Evolutionary conservation across 2,113 vertebrate species (phyloP).

Genomic region (Fulmarus glacialis): DNA sequence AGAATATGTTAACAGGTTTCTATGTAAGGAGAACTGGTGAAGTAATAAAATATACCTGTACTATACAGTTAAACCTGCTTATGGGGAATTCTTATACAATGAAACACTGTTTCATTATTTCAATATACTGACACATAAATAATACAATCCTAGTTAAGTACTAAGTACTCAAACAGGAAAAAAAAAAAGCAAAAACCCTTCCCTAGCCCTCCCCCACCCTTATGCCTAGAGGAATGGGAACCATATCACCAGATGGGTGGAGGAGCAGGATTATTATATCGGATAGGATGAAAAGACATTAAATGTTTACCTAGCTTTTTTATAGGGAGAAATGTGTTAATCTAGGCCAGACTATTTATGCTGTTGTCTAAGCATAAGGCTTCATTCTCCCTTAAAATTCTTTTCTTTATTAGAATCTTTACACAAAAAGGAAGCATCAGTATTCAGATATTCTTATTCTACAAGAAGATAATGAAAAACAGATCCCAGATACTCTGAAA

Average conservation of each 20-base stretch:
- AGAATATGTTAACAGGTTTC: conserved; percentile 50
- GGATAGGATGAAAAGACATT: background rate
- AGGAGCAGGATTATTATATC: background rate
- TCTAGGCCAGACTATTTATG: background rate
- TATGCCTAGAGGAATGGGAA: background rate
- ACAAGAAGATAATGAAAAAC: background rate
- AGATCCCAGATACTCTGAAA: background rate
- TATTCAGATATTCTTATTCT: background rate
- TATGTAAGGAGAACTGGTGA: conserved; percentile 10
- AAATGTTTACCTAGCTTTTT: background rate
- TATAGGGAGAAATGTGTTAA: background rate
- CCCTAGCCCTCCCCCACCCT: background rate
- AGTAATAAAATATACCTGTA: conserved; percentile 47
- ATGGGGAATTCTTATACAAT: background rate
- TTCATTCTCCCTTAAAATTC: background rate
- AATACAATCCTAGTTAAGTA: background rate
- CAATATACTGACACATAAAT: background rate
- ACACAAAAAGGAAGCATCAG: background rate
- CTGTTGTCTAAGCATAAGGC: background rate
- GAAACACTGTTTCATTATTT: background rate
- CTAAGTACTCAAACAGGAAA: background rate
- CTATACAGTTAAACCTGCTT: background rate
- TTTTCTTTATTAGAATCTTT: background rate
- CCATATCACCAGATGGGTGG: background rate
- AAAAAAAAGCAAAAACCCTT: background rate